phyloP scores from a whole-genome alignment of 1,140 invertebrate genomes.

The Globodera rostochiensis region DNA sequence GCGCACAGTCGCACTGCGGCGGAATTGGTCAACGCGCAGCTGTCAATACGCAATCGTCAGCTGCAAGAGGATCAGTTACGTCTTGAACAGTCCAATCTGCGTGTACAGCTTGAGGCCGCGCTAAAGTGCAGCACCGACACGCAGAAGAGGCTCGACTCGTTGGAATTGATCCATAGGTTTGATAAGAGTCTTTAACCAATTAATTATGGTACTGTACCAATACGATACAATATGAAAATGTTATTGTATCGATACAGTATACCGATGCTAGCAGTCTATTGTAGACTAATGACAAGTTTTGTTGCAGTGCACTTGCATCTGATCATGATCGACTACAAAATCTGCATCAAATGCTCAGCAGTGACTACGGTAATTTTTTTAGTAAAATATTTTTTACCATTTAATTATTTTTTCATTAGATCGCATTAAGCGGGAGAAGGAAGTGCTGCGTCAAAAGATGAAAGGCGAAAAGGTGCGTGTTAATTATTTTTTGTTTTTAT shows the following conservation, averaged over 20 bases:
- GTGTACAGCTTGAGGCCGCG: slow-evolving; percentile 32
- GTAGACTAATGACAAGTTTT: neutral
- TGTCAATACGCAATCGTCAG: slow-evolving; percentile 35
- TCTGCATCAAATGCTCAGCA: slow-evolving; percentile 42
- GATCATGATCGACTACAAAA: slow-evolving; percentile 47
- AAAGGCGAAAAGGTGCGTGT: slow-evolving; percentile 40
- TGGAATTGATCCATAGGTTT: slow-evolving; percentile 36
- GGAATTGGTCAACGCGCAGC: slow-evolving; percentile 41
- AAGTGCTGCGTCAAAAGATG: slow-evolving; percentile 32
- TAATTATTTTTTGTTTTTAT: no score
- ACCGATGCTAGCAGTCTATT: neutral
- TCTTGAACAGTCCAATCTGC: slow-evolving; percentile 33
- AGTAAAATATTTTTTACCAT: neutral
- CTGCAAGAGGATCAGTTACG: slow-evolving; percentile 39
- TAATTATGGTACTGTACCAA: no score
- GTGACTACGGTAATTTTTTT: slow-evolving; percentile 31
- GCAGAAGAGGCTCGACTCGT: slow-evolving; percentile 26
- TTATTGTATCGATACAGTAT: no score
- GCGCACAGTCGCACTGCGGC: slow-evolving; percentile 30
- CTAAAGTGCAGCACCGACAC: slow-evolving; percentile 26
- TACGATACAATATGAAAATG: no score
- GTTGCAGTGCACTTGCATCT: slow-evolving; percentile 29
- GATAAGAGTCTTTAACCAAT: neutral
- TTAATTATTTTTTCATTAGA: neutral
- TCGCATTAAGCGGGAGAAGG: slow-evolving; percentile 32